Evolutionary conservation across 2,888 invertebrate species (phyloP).

Genomic region (Amiota minor): DNA sequence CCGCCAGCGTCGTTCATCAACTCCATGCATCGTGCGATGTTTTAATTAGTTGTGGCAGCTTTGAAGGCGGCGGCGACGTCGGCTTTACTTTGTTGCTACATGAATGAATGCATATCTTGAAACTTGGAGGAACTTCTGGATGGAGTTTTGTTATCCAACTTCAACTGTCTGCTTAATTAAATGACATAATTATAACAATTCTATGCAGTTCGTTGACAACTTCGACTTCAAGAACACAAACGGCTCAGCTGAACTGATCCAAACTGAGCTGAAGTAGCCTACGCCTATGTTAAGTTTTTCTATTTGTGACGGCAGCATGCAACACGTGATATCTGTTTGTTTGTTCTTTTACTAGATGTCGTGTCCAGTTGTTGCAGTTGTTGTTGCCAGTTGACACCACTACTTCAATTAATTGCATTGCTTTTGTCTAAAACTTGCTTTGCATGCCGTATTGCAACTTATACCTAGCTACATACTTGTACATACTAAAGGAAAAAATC

Average conservation of each 20-base stretch:
- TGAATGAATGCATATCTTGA: background rate
- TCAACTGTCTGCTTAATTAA: slow-evolving; percentile 69
- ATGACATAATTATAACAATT: slow-evolving; percentile 73
- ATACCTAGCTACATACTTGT: background rate
- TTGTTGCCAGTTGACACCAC: slow-evolving; percentile 36
- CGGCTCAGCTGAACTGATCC: background rate
- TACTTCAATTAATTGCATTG: slow-evolving; percentile 65
- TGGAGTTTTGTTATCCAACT: slow-evolving; percentile 26
- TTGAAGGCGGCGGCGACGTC: slow-evolving; percentile 28
- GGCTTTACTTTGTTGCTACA: slow-evolving; percentile 34
- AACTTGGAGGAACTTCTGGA: slow-evolving; percentile 12
- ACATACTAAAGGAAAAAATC: slow-evolving; percentile 7
- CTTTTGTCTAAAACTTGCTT: slow-evolving; percentile 47
- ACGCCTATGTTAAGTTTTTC: slow-evolving; percentile 48
- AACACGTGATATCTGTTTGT: slow-evolving; percentile 60
- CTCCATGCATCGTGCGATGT: slow-evolving; percentile 62
- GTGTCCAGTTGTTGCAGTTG: slow-evolving; percentile 28
- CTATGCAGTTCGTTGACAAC: slow-evolving; percentile 40
- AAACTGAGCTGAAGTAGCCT: slow-evolving; percentile 46
- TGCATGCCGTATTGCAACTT: slow-evolving; percentile 53
- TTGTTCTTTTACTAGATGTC: slow-evolving; percentile 49
- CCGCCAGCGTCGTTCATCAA: slow-evolving; percentile 21
- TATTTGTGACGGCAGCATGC: slow-evolving; percentile 54
- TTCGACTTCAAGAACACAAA: slow-evolving; percentile 14
- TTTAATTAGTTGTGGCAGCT: slow-evolving; percentile 70